Conservation (phyloP, 1,140 invertebrate genomes). For the Drosophila nebulosa region DNA sequence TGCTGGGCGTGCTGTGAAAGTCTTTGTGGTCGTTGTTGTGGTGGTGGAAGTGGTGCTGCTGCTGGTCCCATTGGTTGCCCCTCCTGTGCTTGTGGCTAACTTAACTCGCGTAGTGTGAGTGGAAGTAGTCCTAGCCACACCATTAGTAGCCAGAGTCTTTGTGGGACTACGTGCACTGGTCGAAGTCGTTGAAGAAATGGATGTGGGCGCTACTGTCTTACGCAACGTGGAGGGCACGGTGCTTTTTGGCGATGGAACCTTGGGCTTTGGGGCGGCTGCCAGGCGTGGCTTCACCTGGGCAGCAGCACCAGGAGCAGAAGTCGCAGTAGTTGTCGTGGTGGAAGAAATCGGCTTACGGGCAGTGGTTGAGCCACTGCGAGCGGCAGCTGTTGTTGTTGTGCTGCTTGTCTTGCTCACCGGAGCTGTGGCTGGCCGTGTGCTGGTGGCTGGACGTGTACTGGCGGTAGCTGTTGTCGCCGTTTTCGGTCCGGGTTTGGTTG, state of each 20-base stretch:
- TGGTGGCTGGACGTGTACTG: slow-evolving; percentile 1
- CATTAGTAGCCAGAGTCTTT: slow-evolving; percentile 54
- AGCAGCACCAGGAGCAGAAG: slow-evolving; percentile 20
- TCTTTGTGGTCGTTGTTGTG: slow-evolving; percentile 66
- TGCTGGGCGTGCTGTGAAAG: slow-evolving; percentile 72
- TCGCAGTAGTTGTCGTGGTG: slow-evolving; percentile 5
- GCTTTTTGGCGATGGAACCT: slow-evolving; percentile 51
- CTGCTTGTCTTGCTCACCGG: slow-evolving; percentile 1
- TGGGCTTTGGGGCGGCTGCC: slow-evolving; percentile 52
- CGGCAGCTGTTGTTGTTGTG: slow-evolving; percentile 3
- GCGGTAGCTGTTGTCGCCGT: background rate
- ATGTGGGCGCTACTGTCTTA: slow-evolving; percentile 31
- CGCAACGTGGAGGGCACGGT: slow-evolving; percentile 48
- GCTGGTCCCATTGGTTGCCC: slow-evolving; percentile 7
- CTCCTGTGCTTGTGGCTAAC: slow-evolving; percentile 13
- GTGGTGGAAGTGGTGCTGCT: slow-evolving; percentile 26
- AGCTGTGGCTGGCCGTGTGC: background rate
- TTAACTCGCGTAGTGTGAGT: slow-evolving; percentile 43
- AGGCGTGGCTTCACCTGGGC: no score
- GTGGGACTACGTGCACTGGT: slow-evolving; percentile 55
- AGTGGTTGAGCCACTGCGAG: slow-evolving; percentile 3
- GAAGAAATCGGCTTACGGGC: slow-evolving; percentile 29
- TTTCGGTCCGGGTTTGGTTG: slow-evolving; percentile 36
- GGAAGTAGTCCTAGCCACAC: slow-evolving; percentile 32
- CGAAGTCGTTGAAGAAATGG: slow-evolving; percentile 8